phyloP scores from a whole-genome alignment of 2,888 invertebrate species.

The Helicoverpa assulta region DNA sequence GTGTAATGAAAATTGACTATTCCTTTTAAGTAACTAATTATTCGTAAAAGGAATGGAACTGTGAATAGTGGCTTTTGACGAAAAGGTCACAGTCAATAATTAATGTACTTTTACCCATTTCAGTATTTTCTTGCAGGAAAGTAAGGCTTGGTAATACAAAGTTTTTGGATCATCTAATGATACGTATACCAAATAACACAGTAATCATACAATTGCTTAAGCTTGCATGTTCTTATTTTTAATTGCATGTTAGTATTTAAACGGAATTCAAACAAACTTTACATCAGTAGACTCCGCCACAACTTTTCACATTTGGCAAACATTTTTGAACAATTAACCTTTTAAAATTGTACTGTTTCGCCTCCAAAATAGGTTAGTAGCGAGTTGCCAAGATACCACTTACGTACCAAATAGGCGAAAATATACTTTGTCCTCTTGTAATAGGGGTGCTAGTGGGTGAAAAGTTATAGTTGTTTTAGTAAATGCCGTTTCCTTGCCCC shows the following conservation, averaged over 20 bases:
- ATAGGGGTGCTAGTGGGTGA: conserved; percentile 27
- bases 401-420: conserved; percentile 12
- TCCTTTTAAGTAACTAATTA: too few relatives aligned
- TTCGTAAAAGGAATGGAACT: too few relatives aligned
- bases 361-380: conserved; percentile 56
- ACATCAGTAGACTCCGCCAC: conserved; percentile 54
- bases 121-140: too few relatives aligned
- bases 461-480: conserved; percentile 36
- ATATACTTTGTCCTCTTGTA: conserved; percentile 34
- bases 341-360: conserved; percentile 67
- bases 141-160: too few relatives aligned
- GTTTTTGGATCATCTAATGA: too few relatives aligned
- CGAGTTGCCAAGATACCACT: conserved; percentile 28
- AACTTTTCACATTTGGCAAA: conserved; percentile 76
- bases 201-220: neutral
- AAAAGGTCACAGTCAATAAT: too few relatives aligned
- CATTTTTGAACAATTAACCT: conserved; percentile 75
- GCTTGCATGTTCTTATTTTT: conserved; percentile 33
- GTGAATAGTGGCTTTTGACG: too few relatives aligned
- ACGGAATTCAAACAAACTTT: conserved; percentile 52
- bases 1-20: too few relatives aligned
- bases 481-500: conserved; percentile 49
- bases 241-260: conserved; percentile 36
- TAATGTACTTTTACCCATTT: too few relatives aligned
- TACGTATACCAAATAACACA: too few relatives aligned